Percentiles rank a stretch among this genome's conserved stretches.
Evolutionary conservation across 2,113 vertebrate genomes (phyloP).

Genomic region (Burhinus bistriatus): DNA sequence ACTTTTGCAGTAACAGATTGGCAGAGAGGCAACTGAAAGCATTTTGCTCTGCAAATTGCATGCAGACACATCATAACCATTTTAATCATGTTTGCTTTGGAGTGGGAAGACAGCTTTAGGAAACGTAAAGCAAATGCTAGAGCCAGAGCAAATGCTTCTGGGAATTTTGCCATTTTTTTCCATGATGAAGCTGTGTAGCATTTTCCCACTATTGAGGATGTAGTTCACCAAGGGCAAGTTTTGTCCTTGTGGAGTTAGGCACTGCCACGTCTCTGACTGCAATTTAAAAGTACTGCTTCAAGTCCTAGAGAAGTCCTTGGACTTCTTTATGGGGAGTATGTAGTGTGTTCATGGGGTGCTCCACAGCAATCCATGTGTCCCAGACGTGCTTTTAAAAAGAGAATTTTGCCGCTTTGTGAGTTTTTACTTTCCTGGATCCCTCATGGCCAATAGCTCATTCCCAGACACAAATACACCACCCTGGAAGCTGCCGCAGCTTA

Average conservation of each 20-base stretch:
- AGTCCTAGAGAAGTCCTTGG: not conserved
- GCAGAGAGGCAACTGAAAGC: not conserved
- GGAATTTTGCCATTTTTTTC: not conserved
- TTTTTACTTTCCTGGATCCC: not conserved
- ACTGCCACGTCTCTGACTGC: not conserved
- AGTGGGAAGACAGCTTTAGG: not conserved
- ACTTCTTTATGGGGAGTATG: not conserved
- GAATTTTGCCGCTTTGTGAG: not conserved
- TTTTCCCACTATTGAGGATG: not conserved
- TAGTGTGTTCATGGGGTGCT: not conserved
- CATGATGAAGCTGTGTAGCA: not conserved
- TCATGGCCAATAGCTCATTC: not conserved
- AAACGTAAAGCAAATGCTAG: not conserved
- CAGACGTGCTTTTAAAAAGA: not conserved
- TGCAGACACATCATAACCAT: not conserved
- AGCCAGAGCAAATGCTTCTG: not conserved
- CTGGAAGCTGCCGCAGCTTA: not conserved
- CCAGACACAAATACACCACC: not conserved
- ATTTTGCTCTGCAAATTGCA: not conserved
- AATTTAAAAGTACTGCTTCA: not conserved
- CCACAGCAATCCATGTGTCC: not conserved
- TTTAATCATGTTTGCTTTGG: not conserved
- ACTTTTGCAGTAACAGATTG: not conserved
- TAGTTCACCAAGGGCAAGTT: not conserved
- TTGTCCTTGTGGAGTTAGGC: not conserved